A percentile compares a stretch with the other conserved stretches of the same genome.
These are phyloP conservation scores for Hyposoter dolosus DNA, from an alignment of 2,888 invertebrate genomes.

Conservation along the genomic window DNA sequence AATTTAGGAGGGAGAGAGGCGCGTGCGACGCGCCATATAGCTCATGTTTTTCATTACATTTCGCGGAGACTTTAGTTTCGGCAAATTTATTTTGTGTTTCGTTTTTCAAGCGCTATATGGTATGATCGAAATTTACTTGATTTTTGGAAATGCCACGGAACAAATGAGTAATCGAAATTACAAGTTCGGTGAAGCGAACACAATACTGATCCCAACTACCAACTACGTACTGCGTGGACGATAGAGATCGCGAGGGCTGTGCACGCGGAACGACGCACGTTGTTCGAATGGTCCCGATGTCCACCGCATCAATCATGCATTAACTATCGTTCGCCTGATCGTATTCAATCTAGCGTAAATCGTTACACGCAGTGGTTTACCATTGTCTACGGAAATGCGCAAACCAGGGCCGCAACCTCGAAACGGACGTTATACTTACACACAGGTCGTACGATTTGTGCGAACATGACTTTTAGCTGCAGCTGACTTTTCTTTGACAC, in stretches of 20 bases:
- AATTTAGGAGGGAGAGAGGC: too few relatives aligned
- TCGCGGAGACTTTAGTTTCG: too few relatives aligned
- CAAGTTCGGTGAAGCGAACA: conserved; percentile 53
- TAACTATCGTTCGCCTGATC: conserved; percentile 66
- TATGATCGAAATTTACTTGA: neutral
- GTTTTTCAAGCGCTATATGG: too few relatives aligned
- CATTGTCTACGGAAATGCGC: conserved; percentile 26
- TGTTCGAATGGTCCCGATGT: conserved; percentile 31
- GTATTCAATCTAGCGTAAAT: conserved; percentile 72
- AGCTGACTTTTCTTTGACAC: neutral
- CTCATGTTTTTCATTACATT: too few relatives aligned
- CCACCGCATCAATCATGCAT: conserved; percentile 70
- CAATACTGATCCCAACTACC: conserved; percentile 9
- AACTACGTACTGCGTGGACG: neutral
- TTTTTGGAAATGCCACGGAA: conserved; percentile 3
- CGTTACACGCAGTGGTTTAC: conserved; percentile 53
- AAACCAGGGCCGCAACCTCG: neutral
- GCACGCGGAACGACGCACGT: neutral
- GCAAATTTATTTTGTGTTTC: too few relatives aligned
- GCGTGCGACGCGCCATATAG: too few relatives aligned
- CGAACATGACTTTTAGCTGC: neutral
- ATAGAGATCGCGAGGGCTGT: conserved; percentile 55
- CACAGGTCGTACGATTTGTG: neutral
- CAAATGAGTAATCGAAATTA: conserved; percentile 61
- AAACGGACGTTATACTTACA: neutral